Percentiles rank a stretch among this genome's conserved stretches.
These are phyloP conservation scores for Sinella curviseta DNA, from an alignment of 1,140 invertebrate genomes.

Conservation along the genomic window DNA sequence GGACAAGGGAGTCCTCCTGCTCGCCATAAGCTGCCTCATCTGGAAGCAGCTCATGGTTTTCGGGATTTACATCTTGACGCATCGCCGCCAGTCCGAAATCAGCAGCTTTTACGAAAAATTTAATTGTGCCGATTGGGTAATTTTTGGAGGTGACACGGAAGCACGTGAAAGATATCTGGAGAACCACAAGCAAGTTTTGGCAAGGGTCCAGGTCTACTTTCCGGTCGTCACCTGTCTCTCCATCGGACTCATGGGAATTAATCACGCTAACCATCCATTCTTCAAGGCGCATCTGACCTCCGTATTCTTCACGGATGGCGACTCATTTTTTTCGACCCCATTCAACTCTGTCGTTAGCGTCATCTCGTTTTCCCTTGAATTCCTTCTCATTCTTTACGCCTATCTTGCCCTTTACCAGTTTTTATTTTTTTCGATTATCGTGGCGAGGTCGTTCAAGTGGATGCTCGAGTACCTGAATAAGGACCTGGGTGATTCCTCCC, in stretches of 20 bases:
- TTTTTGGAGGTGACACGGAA: neutral
- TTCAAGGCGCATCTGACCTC: neutral
- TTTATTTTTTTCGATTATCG: neutral
- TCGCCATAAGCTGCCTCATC: neutral
- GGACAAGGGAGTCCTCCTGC: neutral
- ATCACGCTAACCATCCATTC: neutral
- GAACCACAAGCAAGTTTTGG: neutral
- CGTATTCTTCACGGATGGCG: neutral
- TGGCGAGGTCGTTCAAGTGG: neutral
- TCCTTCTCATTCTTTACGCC: neutral
- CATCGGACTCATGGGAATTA: neutral
- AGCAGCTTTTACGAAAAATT: neutral
- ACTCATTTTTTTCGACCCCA: neutral
- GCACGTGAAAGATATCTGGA: neutral
- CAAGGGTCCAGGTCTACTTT: neutral
- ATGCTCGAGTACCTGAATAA: neutral
- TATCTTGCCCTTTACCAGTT: neutral
- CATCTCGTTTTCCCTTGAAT: neutral
- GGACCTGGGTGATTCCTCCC: neutral
- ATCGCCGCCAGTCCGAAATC: neutral
- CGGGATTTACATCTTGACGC: neutral
- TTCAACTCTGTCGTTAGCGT: neutral
- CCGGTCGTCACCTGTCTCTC: neutral
- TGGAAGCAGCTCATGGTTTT: neutral
- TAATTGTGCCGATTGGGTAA: neutral